Evolutionary conservation across 2,888 invertebrate genomes (phyloP).

Genomic region (Vesta saturnalis): DNA sequence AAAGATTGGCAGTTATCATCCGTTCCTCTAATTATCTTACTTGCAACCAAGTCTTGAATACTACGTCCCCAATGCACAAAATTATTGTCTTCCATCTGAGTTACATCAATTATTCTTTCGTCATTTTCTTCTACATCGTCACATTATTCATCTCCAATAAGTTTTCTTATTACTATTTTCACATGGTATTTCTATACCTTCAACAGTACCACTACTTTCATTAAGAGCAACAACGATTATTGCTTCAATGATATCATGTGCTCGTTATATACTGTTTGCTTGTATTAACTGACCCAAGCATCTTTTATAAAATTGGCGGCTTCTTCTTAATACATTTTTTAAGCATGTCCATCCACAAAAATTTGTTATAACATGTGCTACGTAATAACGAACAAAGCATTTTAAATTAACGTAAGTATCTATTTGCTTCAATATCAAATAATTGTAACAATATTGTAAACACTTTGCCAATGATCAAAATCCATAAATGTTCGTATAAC

Average conservation of each 20-base stretch:
- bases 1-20: constrained; percentile 35
- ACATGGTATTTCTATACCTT: constrained; percentile 10
- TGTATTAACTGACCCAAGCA: constrained; percentile 20
- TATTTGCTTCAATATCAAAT: too few species aligned
- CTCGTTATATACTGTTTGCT: background rate
- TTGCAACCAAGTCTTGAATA: constrained; percentile 12
- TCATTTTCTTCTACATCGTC: constrained; percentile 9
- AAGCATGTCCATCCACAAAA: too few species aligned
- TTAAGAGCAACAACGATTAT: constrained; percentile 22
- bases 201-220: constrained; percentile 16
- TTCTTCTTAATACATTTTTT: constrained; percentile 19
- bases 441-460: too few species aligned
- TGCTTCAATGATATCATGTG: constrained; percentile 9
- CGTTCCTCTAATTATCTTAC: constrained; percentile 20
- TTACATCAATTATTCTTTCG: background rate
- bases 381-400: too few species aligned
- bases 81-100: background rate
- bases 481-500: too few species aligned
- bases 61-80: background rate
- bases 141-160: constrained; percentile 22
- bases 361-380: too few species aligned
- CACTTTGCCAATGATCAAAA: too few species aligned
- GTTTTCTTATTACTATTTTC: constrained; percentile 13
- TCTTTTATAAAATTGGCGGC: constrained; percentile 20
- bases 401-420: too few species aligned